Conservation (phyloP, 2,113 vertebrate species). For the Brachirus orientalis region DNA sequence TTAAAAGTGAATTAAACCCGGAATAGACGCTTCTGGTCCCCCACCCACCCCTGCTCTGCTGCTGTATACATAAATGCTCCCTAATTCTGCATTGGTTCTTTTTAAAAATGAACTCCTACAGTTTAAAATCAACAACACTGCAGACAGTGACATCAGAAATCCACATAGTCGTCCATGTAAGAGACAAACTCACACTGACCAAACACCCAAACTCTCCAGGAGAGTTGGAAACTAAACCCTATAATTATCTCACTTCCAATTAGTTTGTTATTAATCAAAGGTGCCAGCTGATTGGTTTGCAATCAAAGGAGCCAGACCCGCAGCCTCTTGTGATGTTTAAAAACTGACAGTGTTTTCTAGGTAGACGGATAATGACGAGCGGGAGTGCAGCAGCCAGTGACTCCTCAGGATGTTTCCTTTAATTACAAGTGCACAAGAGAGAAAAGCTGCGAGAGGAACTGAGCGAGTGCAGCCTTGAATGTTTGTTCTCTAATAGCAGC, state of each 20-base stretch:
- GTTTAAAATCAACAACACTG: no score
- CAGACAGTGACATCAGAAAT: no score
- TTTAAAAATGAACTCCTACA: no score
- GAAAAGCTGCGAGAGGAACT: slow-evolving; percentile 19
- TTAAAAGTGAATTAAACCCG: no score
- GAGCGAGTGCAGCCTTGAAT: slow-evolving; percentile 1
- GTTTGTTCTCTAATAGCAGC: slow-evolving; percentile 46
- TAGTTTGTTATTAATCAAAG: slow-evolving; percentile 62
- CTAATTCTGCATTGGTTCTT: no score
- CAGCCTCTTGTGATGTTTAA: slow-evolving; percentile 52
- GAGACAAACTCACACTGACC: neutral
- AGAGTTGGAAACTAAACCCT: slow-evolving; percentile 30
- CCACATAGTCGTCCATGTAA: no score
- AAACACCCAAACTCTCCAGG: slow-evolving; percentile 17
- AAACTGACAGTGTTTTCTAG: slow-evolving; percentile 18
- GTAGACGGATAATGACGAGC: slow-evolving; percentile 47
- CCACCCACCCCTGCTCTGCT: no score
- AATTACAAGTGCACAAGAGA: slow-evolving; percentile 49
- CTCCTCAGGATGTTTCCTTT: slow-evolving; percentile 30
- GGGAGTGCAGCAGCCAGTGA: neutral
- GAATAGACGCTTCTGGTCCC: no score
- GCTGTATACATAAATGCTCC: no score
- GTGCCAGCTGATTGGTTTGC: slow-evolving; percentile 58
- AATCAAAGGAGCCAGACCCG: slow-evolving; percentile 65
- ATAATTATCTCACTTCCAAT: slow-evolving; percentile 59